A percentile compares a stretch with the other conserved stretches of the same genome.
Conservation (phyloP, 2,113 vertebrate genomes). For the Sitta europaea region DNA sequence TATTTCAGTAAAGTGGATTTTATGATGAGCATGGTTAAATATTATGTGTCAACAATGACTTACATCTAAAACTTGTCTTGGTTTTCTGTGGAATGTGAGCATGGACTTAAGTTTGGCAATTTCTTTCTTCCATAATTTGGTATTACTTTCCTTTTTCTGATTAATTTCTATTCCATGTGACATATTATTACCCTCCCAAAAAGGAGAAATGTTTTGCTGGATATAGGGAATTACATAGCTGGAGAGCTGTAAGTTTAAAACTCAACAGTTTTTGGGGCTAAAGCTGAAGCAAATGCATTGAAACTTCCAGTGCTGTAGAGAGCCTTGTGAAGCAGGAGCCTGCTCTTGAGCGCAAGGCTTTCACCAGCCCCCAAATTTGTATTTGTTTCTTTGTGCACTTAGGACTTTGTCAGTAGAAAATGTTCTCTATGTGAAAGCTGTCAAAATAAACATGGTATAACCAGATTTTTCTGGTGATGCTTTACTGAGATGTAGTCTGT, state of each 20-base stretch:
- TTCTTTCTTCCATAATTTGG: not conserved
- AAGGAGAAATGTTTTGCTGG: not conserved
- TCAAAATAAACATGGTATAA: not conserved
- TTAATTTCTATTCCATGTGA: not conserved
- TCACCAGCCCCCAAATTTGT: not conserved
- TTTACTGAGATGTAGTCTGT: not conserved
- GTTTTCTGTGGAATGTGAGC: not conserved
- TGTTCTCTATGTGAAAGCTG: not conserved
- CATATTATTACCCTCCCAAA: not conserved
- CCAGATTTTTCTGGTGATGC: not conserved
- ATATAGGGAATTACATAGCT: not conserved
- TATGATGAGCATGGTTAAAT: conserved; percentile 16
- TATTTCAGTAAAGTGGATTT: conserved; percentile 3
- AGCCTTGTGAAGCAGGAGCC: not conserved
- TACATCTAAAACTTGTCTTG: not conserved
- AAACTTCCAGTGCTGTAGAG: not conserved
- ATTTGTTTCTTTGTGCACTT: not conserved
- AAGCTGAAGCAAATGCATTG: not conserved
- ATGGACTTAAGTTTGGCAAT: fast-evolving
- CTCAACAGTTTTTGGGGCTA: not conserved
- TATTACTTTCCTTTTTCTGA: not conserved
- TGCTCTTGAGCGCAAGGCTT: not conserved
- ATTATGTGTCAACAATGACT: not conserved
- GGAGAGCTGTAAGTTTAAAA: not conserved
- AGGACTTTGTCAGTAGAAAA: not conserved